These are phyloP conservation scores for Erythrolamprus reginae DNA, from an alignment of 2,113 vertebrate genomes.

Conservation along the genomic window DNA sequence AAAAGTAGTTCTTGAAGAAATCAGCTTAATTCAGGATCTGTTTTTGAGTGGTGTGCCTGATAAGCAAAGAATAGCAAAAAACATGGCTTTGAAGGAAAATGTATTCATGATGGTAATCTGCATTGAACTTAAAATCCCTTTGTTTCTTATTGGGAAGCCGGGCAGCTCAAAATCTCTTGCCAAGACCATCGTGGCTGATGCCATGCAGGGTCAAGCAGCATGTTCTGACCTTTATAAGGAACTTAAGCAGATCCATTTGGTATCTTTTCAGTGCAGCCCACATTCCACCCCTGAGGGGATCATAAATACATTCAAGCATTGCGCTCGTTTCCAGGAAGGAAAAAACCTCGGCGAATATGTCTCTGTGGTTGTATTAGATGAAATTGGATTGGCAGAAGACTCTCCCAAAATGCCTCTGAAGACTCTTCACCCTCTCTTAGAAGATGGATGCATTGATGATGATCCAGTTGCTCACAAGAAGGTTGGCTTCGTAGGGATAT, in stretches of 20 bases:
- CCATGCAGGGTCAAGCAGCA: slow-evolving; percentile 92
- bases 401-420: slow-evolving; percentile 96
- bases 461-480: slow-evolving; percentile 86
- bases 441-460: slow-evolving; percentile 95
- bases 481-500: slow-evolving; percentile 94
- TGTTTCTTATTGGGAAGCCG: slow-evolving; percentile 95
- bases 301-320: slow-evolving; percentile 92
- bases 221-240: slow-evolving; percentile 81
- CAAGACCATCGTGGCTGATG: slow-evolving; percentile 92
- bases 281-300: slow-evolving; percentile 96
- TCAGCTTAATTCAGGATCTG: slow-evolving; percentile 80
- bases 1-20: slow-evolving; percentile 75
- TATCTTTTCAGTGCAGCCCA: slow-evolving; percentile 97
- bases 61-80: slow-evolving; percentile 84
- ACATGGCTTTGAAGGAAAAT: slow-evolving; percentile 91
- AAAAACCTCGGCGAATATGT: slow-evolving; percentile 88
- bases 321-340: slow-evolving; percentile 92
- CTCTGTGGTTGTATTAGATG: slow-evolving; percentile 93
- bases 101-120: slow-evolving; percentile 98
- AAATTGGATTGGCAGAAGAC: slow-evolving; percentile 94
- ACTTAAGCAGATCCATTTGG: slow-evolving; percentile 90
- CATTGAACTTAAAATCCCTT: slow-evolving; percentile 90
- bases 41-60: slow-evolving; percentile 79
- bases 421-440: slow-evolving; percentile 89
- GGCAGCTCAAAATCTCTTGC: slow-evolving; percentile 97